These are phyloP conservation scores for Ceratotherium simum DNA, from an alignment of 2,113 vertebrate genomes.

Conservation along the genomic window DNA sequence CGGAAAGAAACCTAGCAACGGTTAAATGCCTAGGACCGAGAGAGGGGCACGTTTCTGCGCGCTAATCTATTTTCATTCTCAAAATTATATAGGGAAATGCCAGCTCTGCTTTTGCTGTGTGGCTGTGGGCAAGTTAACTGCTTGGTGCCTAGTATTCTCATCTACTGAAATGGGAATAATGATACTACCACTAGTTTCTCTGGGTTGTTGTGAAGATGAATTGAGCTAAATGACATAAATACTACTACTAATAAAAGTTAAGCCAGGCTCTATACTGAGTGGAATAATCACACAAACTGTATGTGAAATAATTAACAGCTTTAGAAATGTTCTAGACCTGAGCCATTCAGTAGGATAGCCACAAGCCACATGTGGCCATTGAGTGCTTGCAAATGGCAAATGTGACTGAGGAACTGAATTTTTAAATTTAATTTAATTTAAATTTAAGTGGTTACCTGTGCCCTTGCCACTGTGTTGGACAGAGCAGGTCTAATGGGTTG, in stretches of 20 bases:
- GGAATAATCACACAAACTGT: too few relatives aligned
- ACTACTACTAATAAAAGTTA: neutral
- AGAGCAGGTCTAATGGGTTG: neutral
- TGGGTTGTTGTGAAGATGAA: neutral
- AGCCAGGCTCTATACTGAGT: neutral
- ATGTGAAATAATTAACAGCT: neutral
- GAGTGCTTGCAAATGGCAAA: neutral
- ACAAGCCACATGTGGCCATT: neutral
- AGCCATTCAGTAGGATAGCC: fast-evolving
- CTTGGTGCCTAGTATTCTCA: neutral
- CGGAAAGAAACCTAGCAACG: neutral
- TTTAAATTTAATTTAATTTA: neutral
- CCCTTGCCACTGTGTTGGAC: fast-evolving
- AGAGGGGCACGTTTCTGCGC: neutral
- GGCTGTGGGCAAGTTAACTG: slow-evolving; percentile 46
- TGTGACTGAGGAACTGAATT: neutral
- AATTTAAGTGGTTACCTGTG: neutral
- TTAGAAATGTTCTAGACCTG: neutral
- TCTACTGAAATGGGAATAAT: neutral
- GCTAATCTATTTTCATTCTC: slow-evolving; percentile 57
- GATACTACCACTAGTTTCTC: fast-evolving
- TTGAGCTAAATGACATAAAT: neutral
- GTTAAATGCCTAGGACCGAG: neutral
- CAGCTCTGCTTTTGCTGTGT: neutral
- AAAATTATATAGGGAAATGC: slow-evolving; percentile 30